phyloP scores from a whole-genome alignment of 1,140 invertebrate species.

The Danaus melanippus region DNA sequence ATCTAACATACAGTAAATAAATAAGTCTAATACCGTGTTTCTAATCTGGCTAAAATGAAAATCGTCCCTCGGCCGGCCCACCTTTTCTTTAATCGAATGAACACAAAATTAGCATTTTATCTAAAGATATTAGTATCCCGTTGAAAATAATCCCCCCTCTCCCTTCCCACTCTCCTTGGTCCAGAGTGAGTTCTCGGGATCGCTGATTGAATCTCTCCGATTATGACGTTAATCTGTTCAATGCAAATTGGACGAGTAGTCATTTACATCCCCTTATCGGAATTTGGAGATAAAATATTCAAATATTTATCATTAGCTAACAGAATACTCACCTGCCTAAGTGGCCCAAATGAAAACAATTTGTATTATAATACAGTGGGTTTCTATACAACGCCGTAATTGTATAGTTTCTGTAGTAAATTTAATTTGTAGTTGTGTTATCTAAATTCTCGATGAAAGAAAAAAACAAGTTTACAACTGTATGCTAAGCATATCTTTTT shows the following conservation, averaged over 20 bases:
- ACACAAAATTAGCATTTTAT: conserved; percentile 72
- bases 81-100: conserved; percentile 62
- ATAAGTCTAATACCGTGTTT: no score
- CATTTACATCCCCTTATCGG: conserved; percentile 69
- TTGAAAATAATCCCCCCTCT: conserved; percentile 25
- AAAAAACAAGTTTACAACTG: no score
- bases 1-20: no score
- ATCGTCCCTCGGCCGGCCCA: conserved; percentile 27
- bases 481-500: no score
- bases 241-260: conserved; percentile 69
- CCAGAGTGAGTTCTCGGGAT: conserved; percentile 53
- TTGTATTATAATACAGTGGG: conserved; percentile 9
- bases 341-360: conserved; percentile 13
- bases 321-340: conserved; percentile 28
- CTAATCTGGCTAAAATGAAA: no score
- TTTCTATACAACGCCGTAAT: no score
- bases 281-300: conserved; percentile 64
- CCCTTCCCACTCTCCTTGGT: conserved; percentile 29
- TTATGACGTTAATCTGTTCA: conserved; percentile 71
- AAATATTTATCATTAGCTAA: conserved; percentile 62
- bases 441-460: no score
- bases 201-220: conserved; percentile 68
- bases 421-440: no score
- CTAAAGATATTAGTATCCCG: conserved; percentile 65
- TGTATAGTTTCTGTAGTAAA: no score